A percentile compares a stretch with the other conserved stretches of the same genome.
Evolutionary conservation across 2,888 invertebrate genomes (phyloP).

Genomic region (Mechanitis messenoides): DNA sequence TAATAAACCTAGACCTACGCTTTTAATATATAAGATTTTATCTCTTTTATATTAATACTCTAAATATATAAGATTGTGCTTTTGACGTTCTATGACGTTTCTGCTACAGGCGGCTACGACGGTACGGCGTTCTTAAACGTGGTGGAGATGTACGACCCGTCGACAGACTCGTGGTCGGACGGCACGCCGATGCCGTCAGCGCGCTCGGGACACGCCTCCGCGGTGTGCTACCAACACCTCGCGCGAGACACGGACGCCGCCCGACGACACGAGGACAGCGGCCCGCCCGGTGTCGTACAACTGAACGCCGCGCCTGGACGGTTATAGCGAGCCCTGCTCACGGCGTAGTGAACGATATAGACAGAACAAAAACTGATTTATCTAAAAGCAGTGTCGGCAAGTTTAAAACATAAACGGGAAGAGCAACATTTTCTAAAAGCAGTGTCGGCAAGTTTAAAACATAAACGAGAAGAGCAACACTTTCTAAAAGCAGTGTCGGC

Average conservation of each 20-base stretch:
- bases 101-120: constrained; percentile 87
- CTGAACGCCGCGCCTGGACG: no score
- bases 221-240: constrained; percentile 88
- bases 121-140: constrained; percentile 88
- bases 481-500: no score
- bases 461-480: no score
- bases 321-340: no score
- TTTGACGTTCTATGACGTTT: not conserved
- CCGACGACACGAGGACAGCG: constrained; percentile 31
- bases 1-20: no score
- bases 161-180: constrained; percentile 83
- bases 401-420: no score
- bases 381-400: no score
- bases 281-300: constrained; percentile 9
- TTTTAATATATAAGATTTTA: no score
- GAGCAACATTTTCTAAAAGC: no score
- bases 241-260: constrained; percentile 50
- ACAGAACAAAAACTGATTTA: no score
- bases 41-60: not conserved
- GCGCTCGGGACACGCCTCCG: constrained; percentile 93
- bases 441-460: no score
- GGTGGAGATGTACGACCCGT: constrained; percentile 92
- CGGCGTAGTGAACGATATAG: no score
- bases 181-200: constrained; percentile 88
- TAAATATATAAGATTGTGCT: not conserved